Percentiles rank a stretch among this genome's conserved stretches.
Evolutionary conservation across 1,140 invertebrate species (phyloP).

Genomic region (Caenorhabditis remanei): DNA sequence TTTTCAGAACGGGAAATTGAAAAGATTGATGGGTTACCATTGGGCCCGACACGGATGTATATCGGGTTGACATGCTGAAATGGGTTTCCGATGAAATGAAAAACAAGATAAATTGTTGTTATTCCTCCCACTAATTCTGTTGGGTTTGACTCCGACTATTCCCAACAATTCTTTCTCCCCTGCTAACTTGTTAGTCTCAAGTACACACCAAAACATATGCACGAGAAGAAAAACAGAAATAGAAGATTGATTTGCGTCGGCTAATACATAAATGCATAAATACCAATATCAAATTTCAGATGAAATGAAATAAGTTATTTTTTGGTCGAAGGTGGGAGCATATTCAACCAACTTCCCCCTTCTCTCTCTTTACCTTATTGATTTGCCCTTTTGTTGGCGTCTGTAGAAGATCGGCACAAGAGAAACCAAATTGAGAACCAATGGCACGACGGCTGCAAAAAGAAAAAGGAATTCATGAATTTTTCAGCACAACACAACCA

Average conservation of each 20-base stretch:
- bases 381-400: slow-evolving; percentile 31
- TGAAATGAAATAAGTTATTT: slow-evolving; percentile 32
- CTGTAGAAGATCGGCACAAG: slow-evolving; percentile 43
- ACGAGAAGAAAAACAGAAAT: slow-evolving; percentile 29
- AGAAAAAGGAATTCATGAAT: slow-evolving; percentile 41
- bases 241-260: slow-evolving; percentile 31
- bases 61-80: slow-evolving; percentile 27
- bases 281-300: slow-evolving; percentile 48
- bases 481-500: slow-evolving; percentile 30
- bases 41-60: slow-evolving; percentile 26
- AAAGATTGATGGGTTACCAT: slow-evolving; percentile 48
- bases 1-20: slow-evolving; percentile 11
- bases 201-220: slow-evolving; percentile 27
- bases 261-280: slow-evolving; percentile 51
- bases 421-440: slow-evolving; percentile 50
- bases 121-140: neutral
- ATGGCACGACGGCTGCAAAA: slow-evolving; percentile 46
- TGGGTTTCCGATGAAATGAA: slow-evolving; percentile 10
- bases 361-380: slow-evolving; percentile 8
- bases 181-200: no score
- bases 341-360: neutral
- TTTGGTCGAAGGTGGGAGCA: neutral
- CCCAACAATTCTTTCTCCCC: neutral
- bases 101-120: slow-evolving; percentile 25
- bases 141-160: neutral